Base-by-base conservation (phyloP, 2,113 vertebrate genomes). In the Petaurus breviceps region DNA sequence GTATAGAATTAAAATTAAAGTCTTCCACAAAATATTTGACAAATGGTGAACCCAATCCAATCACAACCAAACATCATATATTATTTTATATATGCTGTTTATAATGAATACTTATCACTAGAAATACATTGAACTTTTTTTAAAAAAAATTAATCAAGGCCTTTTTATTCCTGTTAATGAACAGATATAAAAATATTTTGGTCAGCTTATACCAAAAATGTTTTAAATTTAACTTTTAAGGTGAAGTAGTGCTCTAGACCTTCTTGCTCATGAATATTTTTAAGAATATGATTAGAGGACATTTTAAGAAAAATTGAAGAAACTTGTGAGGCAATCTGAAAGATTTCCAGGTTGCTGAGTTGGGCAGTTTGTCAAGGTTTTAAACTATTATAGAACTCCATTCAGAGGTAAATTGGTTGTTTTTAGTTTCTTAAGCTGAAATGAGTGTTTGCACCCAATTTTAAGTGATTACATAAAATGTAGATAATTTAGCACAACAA, bases 91-190 rank as follows among this genome's bases (percentile, higher is more conserved):
- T 16, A 43, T 43, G 2, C 19, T 43, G 68, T 43, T 23, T 23
- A 43, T 84, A 84, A 84, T 84, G 43, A 43, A 23, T 84, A n/a
- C n/a, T 84, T 43, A 23, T 84, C n/a, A 43, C n/a, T 84, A 84
- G n/a, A 84, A 84, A 84, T 84, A 43, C 68, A 43, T 68, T 37
- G 31, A 68, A 31, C 6, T 55, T 37, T 92, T 92, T 96, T 94
- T 92, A n/a, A 92, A 52, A 52, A 52, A 52, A 43, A 54, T 93
- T 91, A 55, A 7, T 47, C n/a, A 90, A 92, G 92, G 46, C 49
- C 90, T 11, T 94, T 97, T 95, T 24, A 94, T 94, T 94, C 47
- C 91, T 92, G 25, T 95, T 95, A 97, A 47, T 31, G 61, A 95
- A 54, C 49, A 95, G n/a, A n/a, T n/a, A 6, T 16, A 77, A 77